A percentile compares a stretch with the other conserved stretches of the same genome.
phyloP scores from a whole-genome alignment of 2,888 invertebrate genomes.

The Galeopsomyia nigrocyanea region DNA sequence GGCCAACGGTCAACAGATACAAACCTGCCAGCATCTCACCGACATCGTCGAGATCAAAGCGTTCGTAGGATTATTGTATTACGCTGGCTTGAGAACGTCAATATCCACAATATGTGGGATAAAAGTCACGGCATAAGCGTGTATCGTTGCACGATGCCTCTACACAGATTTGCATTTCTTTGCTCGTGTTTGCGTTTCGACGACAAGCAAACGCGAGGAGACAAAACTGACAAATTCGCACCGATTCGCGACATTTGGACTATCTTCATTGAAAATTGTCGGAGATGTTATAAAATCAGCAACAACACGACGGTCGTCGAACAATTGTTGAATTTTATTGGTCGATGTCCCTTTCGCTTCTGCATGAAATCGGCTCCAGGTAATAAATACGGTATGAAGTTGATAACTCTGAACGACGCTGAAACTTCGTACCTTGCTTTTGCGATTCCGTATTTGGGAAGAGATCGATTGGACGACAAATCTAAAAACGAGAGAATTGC shows the following conservation, averaged over 20 bases:
- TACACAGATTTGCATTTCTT: conserved; percentile 11
- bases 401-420: neutral
- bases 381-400: neutral
- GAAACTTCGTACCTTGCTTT: conserved; percentile 4
- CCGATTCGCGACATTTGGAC: conserved; percentile 29
- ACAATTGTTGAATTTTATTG: conserved; percentile 9
- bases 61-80: conserved; percentile 35
- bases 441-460: conserved; percentile 36
- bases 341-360: neutral
- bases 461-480: neutral
- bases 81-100: conserved; percentile 27
- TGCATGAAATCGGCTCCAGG: neutral
- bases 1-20: neutral
- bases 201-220: neutral
- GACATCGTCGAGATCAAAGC: conserved; percentile 30
- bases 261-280: conserved; percentile 29
- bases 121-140: conserved; percentile 12
- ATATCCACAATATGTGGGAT: conserved; percentile 7
- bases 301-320: neutral
- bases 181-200: conserved; percentile 28
- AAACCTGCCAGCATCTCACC: conserved; percentile 35
- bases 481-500: conserved; percentile 9
- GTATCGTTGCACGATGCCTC: conserved; percentile 15
- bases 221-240: conserved; percentile 23
- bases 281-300: neutral